A percentile compares a stretch with the other conserved stretches of the same genome.
These are phyloP conservation scores for Schizopygopsis malacanthus DNA, from an alignment of 2,797 vertebrate genomes.

Conservation along the genomic window DNA sequence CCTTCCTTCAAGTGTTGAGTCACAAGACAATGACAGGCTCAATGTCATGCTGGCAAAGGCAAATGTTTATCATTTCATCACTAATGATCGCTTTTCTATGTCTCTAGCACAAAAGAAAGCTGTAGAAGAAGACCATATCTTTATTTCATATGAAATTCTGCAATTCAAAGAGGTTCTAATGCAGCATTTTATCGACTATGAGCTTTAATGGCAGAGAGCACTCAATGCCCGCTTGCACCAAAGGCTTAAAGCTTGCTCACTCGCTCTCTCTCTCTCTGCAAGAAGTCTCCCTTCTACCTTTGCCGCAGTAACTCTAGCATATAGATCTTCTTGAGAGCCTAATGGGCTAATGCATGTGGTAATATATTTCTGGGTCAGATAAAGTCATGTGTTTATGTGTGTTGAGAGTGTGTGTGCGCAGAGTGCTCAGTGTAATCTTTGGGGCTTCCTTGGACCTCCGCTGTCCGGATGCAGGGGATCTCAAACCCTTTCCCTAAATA, in stretches of 20 bases:
- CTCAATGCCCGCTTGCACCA: constrained; percentile 37
- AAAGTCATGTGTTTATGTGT: constrained; percentile 50
- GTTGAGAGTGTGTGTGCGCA: constrained; percentile 51
- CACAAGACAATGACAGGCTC: constrained; percentile 21
- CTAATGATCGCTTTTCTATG: constrained; percentile 19
- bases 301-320: constrained; percentile 52
- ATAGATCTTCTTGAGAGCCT: constrained; percentile 60
- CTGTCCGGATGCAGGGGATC: constrained; percentile 70
- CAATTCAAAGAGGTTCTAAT: constrained; percentile 49
- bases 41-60: not conserved
- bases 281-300: constrained; percentile 40
- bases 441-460: constrained; percentile 73
- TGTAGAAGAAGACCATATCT: constrained; percentile 1
- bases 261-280: constrained; percentile 24
- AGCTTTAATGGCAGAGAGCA: constrained; percentile 57
- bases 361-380: constrained; percentile 61
- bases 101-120: constrained; percentile 24
- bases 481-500: constrained; percentile 76
- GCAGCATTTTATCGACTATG: constrained; percentile 58
- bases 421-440: constrained; percentile 69
- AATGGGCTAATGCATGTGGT: constrained; percentile 62
- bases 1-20: constrained; percentile 7
- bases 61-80: constrained; percentile 13
- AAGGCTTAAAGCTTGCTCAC: constrained; percentile 35
- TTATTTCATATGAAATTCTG: constrained; percentile 36